Base-by-base conservation (phyloP, 2,888 invertebrate species). In the Melinaea marsaeus region DNA sequence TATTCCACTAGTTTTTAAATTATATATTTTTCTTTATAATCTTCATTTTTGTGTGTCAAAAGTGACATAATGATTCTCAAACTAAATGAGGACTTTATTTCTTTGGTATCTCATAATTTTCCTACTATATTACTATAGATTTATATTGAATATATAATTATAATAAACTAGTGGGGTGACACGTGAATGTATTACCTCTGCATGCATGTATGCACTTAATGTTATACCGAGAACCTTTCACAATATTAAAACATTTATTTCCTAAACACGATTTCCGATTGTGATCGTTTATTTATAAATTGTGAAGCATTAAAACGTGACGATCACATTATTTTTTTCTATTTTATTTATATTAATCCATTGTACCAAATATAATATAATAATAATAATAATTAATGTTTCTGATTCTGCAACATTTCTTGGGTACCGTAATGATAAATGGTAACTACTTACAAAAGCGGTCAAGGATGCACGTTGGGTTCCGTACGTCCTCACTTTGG, bases 341-440 rank as follows among this genome's bases (percentile, higher is more conserved):
- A 32, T 51, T 51, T 51, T 51, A 51, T 51, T 51, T 51, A 51
- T 32, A 51, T 51, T 9, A 51, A 22, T 32, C 51, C 32, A 7
- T 32, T 51, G 22, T 13, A 22, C 32, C 6, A 48, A 22, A 22
- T 22, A 22, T 22, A 22, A 22, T 22, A 22, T 22, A 22, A 22
- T 22, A 22, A 13, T 13, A 13, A 32, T 51, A 9, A 32, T 51
- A 32, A 35, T 6, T 37, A 42, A 22, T 13, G 58, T 57, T 66
- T 63, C 69, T 69, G 63, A 67, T 67, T 69, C 58, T 67, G 67
- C 69, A 69, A 69, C 67, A 57, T 63, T 68, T 67, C 67, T 65
- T 61, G 58, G 58, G 69, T 69, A 60, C 68, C 63, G 65, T 58
- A n/a, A 63, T 34, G 32, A 42, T 51, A 51, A 60, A 60, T 57